Percentiles rank a stretch among this genome's conserved stretches.
Conservation (phyloP, 2,113 vertebrate genomes). For the Paramisgurnus dabryanus region DNA sequence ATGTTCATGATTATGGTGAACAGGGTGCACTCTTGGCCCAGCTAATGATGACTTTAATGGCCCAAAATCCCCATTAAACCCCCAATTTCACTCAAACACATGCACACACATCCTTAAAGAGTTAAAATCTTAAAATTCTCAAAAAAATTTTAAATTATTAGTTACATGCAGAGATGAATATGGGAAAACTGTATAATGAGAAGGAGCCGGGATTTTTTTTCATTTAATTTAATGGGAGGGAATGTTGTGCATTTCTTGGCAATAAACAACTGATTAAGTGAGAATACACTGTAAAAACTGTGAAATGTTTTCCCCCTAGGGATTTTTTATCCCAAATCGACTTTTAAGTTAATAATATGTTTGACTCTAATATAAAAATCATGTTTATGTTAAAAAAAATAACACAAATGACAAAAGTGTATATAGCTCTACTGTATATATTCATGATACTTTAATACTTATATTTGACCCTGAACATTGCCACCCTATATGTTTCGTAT, state of each 20-base stretch:
- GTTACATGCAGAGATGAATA: slow-evolving; percentile 31
- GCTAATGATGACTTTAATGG: slow-evolving; percentile 57
- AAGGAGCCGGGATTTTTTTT: background rate
- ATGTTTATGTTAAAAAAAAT: too few relatives aligned
- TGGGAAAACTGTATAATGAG: background rate
- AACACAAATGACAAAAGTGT: too few relatives aligned
- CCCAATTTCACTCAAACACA: slow-evolving; percentile 15
- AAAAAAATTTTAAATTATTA: slow-evolving; percentile 51
- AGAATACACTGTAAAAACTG: background rate
- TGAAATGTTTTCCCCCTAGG: background rate
- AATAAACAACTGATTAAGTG: background rate
- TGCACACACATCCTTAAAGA: slow-evolving; percentile 13
- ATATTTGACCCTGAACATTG: too few relatives aligned
- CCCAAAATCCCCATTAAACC: slow-evolving; percentile 53
- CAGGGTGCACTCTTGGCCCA: slow-evolving; percentile 50
- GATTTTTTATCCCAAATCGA: too few relatives aligned
- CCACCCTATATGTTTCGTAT: too few relatives aligned
- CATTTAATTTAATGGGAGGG: background rate
- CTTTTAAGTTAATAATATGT: too few relatives aligned
- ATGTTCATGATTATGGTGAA: slow-evolving; percentile 65
- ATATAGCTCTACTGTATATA: too few relatives aligned
- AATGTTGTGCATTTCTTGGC: background rate
- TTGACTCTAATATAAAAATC: too few relatives aligned
- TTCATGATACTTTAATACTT: too few relatives aligned
- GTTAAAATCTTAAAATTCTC: slow-evolving; percentile 33